These are phyloP conservation scores for Xylophagus ater DNA, from an alignment of 2,888 invertebrate species.

Conservation along the genomic window DNA sequence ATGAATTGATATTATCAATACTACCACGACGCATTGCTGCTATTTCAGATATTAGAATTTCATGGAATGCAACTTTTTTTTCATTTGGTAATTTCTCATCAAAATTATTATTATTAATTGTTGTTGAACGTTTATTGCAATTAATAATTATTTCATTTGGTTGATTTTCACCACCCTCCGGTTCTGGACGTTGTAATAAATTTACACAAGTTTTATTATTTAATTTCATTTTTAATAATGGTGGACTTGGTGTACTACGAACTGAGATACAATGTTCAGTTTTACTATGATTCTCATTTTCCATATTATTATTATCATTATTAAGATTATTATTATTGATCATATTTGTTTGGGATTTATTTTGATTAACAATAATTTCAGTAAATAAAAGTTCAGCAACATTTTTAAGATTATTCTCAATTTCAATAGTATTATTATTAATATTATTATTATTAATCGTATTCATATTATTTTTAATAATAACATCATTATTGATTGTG, in stretches of 20 bases:
- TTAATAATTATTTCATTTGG: constrained; percentile 5
- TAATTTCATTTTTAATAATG: neutral
- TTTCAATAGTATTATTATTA: constrained; percentile 31
- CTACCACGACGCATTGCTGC: constrained; percentile 48
- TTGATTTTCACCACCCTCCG: constrained; percentile 17
- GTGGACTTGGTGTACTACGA: constrained; percentile 10
- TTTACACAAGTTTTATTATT: constrained; percentile 7
- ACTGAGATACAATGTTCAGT: constrained; percentile 17
- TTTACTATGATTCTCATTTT: constrained; percentile 1
- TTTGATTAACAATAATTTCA: constrained; percentile 35
- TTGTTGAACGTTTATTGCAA: no score
- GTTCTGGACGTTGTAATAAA: constrained; percentile 17
- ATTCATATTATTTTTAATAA: neutral
- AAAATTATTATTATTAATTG: neutral
- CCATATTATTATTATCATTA: neutral
- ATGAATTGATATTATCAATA: constrained; percentile 7
- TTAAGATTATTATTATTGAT: no score
- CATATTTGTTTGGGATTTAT: neutral
- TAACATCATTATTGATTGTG: constrained; percentile 7
- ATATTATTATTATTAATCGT: constrained; percentile 20
- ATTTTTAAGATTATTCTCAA: constrained; percentile 37
- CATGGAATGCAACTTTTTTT: constrained; percentile 43
- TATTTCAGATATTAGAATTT: constrained; percentile 58
- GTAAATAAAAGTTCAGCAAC: constrained; percentile 37
- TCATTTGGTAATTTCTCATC: constrained; percentile 18